phyloP scores from a whole-genome alignment of 2,888 invertebrate species.

The Synanthedon vespiformis region DNA sequence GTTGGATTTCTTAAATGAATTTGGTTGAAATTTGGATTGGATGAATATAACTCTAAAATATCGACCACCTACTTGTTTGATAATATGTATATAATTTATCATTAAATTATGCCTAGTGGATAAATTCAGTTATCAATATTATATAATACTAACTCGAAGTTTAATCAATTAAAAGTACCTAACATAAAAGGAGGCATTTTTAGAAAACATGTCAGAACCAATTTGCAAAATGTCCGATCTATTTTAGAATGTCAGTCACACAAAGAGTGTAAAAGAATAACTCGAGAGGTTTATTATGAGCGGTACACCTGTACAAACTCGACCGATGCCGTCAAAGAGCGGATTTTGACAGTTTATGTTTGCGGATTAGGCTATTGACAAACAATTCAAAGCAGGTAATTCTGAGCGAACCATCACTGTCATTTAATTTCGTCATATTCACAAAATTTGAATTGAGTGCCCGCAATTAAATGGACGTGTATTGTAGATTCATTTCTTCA shows the following conservation, averaged over 20 bases:
- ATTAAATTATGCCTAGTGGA: too few relatives aligned
- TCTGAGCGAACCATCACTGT: slow-evolving; percentile 35
- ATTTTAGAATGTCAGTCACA: slow-evolving; percentile 11
- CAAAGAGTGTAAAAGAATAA: slow-evolving; percentile 8
- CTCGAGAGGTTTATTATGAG: slow-evolving; percentile 11
- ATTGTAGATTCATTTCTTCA: slow-evolving; percentile 17
- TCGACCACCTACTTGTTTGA: too few relatives aligned
- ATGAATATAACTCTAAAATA: too few relatives aligned
- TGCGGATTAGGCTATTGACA: slow-evolving; percentile 59
- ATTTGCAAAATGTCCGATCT: slow-evolving; percentile 4
- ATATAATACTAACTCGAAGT: too few relatives aligned
- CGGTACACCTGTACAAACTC: slow-evolving; percentile 53
- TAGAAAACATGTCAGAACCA: not conserved
- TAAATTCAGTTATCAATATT: too few relatives aligned
- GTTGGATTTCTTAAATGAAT: too few relatives aligned
- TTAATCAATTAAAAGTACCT: too few relatives aligned
- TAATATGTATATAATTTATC: too few relatives aligned
- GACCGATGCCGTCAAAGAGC: slow-evolving; percentile 42
- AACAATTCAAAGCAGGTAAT: slow-evolving; percentile 60
- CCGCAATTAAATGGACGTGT: too few relatives aligned
- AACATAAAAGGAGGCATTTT: too few relatives aligned
- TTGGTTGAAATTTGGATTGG: too few relatives aligned
- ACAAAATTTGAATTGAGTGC: too few relatives aligned
- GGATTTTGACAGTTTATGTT: slow-evolving; percentile 66
- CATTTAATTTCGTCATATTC: slow-evolving; percentile 7